Base-by-base conservation (phyloP, 2,797 vertebrate genomes). In the Enteromius radiatus region DNA sequence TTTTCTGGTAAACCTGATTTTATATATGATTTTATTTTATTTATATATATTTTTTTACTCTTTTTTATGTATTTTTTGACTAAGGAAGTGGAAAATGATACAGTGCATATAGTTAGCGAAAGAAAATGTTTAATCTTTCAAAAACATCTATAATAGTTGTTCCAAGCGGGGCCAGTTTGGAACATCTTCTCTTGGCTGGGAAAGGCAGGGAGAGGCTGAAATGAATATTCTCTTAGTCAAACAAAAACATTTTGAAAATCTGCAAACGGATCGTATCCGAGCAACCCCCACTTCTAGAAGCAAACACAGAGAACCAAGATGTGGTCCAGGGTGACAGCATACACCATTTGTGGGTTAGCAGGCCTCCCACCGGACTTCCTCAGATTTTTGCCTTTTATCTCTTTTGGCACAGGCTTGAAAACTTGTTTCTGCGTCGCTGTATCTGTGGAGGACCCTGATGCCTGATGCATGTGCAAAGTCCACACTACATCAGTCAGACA, bases 301-400 rank as follows among this genome's bases (percentile, higher is more conserved):
- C 88, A 91, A 92, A 91, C 86, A 84, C 59, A 70, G 33, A 81
- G 38, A 26, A 45, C 21, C 0, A 52, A 71, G 36, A 59, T 5
- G 56, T 71, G 56, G 41, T 61, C 67, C 12, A 64, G 64, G 33
- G 12, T 67, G 78, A 83, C 61, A 36, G 47, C 4, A 15, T 76
- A 83, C 73, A 89, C 88, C 89, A 91, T 91, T 88, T 92, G 90
- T 88, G 86, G 54, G 63, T 38, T 80, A 77, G 63, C 73, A 21
- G 89, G 83, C 85, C 85, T 78, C 71, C 41, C 43, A 69, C 86
- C 73, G 80, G 88, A 92, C 84, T 85, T 92, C 85, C 86, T 89
- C 83, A 69, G 87, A 90, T 88, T 33, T 1, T 71, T 81, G 77
- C 86, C 82, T 89, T 89, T 93, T 92, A 92, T 93, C 91, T 92